These are phyloP conservation scores for Aulostomus chinensis DNA, from an alignment of 2,797 vertebrate species.

Conservation along the genomic window DNA sequence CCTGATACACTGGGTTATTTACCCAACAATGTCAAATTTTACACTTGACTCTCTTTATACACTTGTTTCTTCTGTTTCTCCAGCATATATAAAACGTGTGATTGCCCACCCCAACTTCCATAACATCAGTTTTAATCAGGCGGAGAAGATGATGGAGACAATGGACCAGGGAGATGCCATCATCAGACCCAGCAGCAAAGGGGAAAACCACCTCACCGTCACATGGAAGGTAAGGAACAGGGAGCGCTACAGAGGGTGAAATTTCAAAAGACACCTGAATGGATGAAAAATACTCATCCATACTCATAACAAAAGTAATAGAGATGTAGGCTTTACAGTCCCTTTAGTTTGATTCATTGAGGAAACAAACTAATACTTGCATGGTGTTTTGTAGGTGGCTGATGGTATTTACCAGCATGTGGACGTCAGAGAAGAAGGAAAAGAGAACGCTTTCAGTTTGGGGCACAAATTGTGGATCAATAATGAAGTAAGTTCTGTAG, in stretches of 20 bases:
- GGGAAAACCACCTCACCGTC: conserved; percentile 96
- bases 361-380: no score
- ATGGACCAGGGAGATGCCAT: conserved; percentile 98
- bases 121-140: conserved; percentile 99
- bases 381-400: conserved; percentile 77
- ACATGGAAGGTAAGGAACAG: conserved; percentile 89
- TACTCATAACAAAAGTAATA: no score
- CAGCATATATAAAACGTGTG: conserved; percentile 97
- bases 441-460: conserved; percentile 98
- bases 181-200: conserved; percentile 98
- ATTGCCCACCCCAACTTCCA: conserved; percentile 99
- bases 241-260: conserved; percentile 53
- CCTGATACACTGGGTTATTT: background rate
- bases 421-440: conserved; percentile 96
- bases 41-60: background rate
- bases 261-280: no score
- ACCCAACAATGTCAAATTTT: no score
- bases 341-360: no score
- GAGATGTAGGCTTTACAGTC: no score
- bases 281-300: no score
- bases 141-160: conserved; percentile 99
- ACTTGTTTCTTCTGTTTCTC: background rate
- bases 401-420: conserved; percentile 98
- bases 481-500: conserved; percentile 88
- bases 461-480: conserved; percentile 98